Evolutionary conservation across 2,888 invertebrate species (phyloP), one percentile per base, ranked within the genome.

Genomic region (Lasiommata megera): DNA sequence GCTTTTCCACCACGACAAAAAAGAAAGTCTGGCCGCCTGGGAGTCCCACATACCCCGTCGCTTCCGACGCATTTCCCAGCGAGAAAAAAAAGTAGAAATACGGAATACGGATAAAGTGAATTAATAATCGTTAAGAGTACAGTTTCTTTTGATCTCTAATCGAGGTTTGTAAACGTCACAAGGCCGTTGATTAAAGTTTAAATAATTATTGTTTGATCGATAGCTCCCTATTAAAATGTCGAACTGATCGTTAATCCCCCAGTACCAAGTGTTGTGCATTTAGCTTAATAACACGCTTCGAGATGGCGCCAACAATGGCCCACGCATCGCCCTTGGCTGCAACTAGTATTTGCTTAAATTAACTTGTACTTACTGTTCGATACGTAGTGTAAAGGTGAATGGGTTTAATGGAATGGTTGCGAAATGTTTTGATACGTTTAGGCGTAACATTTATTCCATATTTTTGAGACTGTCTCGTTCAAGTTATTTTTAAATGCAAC

Each of bases 241-340:
- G 16, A 38, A 54, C 29, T 28, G 58, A 43, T 28, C 1, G 31
- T 9, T 31, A 31, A 31, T 7, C 29, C 8, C 38, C 28, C 14
- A 53, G 6, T 38, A 51, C 14, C 12, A 5, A 14, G 12, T 3
- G 50, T n/a, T n/a, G n/a, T 43, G 11, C 47, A 51, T 61, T 58
- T 58, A 40, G 55, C 52, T 43, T 58, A 61, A 61, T 61, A 56
- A 60, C 59, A 40, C 17, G 56, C 61, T 43, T 53, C 48, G 36
- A 54, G 57, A 56, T 57, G 47, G 82, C 82, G 80, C 80, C 80
- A 81, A 72, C 77, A 68, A 72, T 54, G 48, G 56, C 76, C 82
- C 76, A 80, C 82, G 75, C 75, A 40, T 34, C 54, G 74, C 71
- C 81, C 79, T 78, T 79, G 79, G 67, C 70, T 68, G 18, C 40